phyloP scores from a whole-genome alignment of 2,113 vertebrate genomes.

The Cepphus grylle region DNA sequence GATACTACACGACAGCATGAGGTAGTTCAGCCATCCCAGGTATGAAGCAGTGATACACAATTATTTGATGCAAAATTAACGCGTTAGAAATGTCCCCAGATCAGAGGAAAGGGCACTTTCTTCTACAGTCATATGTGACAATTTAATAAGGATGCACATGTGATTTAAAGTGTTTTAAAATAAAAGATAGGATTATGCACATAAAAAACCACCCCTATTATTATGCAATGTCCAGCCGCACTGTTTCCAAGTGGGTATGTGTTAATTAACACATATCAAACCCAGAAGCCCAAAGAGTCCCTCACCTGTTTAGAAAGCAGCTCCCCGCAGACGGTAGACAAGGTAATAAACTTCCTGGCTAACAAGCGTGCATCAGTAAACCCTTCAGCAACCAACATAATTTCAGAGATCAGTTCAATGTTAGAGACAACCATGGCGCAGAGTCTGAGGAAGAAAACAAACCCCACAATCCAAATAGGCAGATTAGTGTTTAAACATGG shows the following conservation, averaged over 20 bases:
- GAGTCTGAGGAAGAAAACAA: constrained; percentile 65
- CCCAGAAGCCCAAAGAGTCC: not conserved
- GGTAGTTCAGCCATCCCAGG: not conserved
- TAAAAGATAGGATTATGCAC: not conserved
- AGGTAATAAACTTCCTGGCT: constrained; percentile 80
- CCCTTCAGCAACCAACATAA: constrained; percentile 82
- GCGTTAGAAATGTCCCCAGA: not conserved
- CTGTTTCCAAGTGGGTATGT: not conserved
- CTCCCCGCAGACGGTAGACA: constrained; percentile 79
- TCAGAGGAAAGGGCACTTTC: not conserved
- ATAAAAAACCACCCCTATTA: not conserved
- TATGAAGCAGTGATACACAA: not conserved
- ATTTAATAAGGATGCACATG: not conserved
- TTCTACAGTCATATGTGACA: not conserved
- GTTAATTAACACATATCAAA: not conserved
- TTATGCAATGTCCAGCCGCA: not conserved
- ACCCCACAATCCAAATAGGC: not conserved
- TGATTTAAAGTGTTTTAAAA: not conserved
- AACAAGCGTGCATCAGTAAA: constrained; percentile 75
- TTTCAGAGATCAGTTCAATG: constrained; percentile 85
- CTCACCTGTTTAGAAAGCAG: constrained; percentile 86
- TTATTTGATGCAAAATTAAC: not conserved
- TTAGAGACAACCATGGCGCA: constrained; percentile 85
- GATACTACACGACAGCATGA: not conserved
- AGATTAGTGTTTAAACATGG: not conserved